A percentile compares a stretch with the other conserved stretches of the same genome.
Conservation (phyloP, 2,797 vertebrate species). For the Hydrolagus colliei region DNA sequence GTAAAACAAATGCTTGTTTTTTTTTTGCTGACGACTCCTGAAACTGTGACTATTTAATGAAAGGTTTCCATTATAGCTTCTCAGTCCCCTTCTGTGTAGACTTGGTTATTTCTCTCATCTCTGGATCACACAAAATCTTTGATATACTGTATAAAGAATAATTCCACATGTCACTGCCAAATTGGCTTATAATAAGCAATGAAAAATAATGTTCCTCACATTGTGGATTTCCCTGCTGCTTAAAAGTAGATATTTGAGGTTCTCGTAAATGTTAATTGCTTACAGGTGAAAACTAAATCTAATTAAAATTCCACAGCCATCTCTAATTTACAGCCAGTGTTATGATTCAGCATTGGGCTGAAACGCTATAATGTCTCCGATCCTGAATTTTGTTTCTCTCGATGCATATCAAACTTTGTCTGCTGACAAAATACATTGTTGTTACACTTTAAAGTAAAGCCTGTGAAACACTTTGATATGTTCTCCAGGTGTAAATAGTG, state of each 20-base stretch:
- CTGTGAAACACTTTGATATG: no score
- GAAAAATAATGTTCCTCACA: not conserved
- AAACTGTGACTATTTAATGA: not conserved
- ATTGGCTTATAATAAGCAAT: no score
- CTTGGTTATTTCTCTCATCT: not conserved
- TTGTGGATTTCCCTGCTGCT: not conserved
- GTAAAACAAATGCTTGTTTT: no score
- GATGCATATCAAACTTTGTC: no score
- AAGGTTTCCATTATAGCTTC: not conserved
- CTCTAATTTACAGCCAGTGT: not conserved
- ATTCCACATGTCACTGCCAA: constrained; percentile 6
- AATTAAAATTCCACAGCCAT: not conserved
- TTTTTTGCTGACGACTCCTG: no score
- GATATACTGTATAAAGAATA: no score
- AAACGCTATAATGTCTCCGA: no score
- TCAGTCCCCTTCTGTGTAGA: not conserved
- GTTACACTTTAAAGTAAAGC: no score
- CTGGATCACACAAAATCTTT: not conserved
- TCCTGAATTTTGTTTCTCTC: no score
- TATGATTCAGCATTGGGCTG: no score
- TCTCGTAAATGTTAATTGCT: not conserved
- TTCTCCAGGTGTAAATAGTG: no score
- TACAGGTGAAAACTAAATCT: not conserved
- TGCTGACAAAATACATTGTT: no score
- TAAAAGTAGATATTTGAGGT: not conserved